A percentile compares a stretch with the other conserved stretches of the same genome.
phyloP scores from a whole-genome alignment of 1,140 invertebrate genomes.

The Orchesella cincta region DNA sequence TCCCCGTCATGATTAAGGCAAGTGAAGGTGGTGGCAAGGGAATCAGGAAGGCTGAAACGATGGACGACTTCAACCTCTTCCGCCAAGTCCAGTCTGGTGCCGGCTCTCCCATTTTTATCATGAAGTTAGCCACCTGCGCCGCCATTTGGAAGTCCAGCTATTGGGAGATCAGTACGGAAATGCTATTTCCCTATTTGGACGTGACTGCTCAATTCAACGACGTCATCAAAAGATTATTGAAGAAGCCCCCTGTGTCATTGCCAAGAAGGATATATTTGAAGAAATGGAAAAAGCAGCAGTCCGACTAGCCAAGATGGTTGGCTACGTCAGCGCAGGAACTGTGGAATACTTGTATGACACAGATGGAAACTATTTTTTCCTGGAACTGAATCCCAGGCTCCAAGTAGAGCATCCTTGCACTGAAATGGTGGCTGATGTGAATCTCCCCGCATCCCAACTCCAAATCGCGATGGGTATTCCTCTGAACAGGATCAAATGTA shows the following conservation, averaged over 20 bases:
- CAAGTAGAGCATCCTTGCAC: conserved; percentile 99
- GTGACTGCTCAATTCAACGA: conserved; percentile 98
- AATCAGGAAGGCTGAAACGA: conserved; percentile 89
- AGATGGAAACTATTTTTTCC: conserved; percentile 87
- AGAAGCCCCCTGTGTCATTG: conserved; percentile 94
- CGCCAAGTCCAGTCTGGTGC: conserved; percentile 94
- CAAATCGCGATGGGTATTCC: conserved; percentile 99
- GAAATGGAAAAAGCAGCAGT: conserved; percentile 99
- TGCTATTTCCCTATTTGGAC: conserved; percentile 95
- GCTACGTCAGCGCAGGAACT: conserved; percentile 97
- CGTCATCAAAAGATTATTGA: conserved; percentile 99
- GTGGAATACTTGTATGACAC: conserved; percentile 97
- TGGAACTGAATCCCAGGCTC: conserved; percentile 95
- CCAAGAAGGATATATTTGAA: conserved; percentile 85
- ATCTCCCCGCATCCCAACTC: conserved; percentile 94
- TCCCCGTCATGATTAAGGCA: conserved; percentile 99
- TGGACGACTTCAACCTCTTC: conserved; percentile 92
- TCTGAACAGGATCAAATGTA: conserved; percentile 93
- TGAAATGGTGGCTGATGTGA: conserved; percentile 99
- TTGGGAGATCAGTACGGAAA: conserved; percentile 97
- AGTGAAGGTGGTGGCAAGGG: conserved; percentile 99
- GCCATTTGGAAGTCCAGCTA: conserved; percentile 97
- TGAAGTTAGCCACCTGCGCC: conserved; percentile 96
- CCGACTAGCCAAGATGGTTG: conserved; percentile 96
- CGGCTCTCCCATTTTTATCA: conserved; percentile 96